Base-by-base conservation (phyloP, 2,888 invertebrate species). In the Plagodis pulveraria region DNA sequence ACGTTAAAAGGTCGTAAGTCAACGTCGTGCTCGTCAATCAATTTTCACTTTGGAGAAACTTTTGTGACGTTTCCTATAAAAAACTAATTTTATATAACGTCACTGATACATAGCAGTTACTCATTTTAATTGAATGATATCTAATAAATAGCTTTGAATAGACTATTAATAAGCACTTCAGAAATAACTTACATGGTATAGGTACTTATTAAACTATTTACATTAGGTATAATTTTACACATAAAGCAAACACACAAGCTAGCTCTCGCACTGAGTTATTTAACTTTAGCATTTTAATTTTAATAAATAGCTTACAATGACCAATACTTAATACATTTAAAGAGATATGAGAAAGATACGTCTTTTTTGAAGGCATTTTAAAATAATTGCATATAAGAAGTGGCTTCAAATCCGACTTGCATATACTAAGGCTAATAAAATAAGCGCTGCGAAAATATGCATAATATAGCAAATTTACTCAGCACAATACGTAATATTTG, bases 1-100 rank as follows among this genome's bases (percentile, higher is more conserved):
- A 53, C 62, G 54, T 53, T 65, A 35, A n/a, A 62, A 60, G 58
- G 66, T 69, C 56, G 65, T 53, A 67, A 62, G 61, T 61, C 48
- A 47, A 60, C 54, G 49, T 47, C 42, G 50, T 53, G 57, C 59
- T 58, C 47, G 54, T 55, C 49, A 51, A 45, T 51, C 35, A 34
- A 61, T 56, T 38, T 50, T 54, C 41, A 53, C 63, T 57, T 63
- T n/a, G 34, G 40, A 55, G 45, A 57, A 51, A 57, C 35, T 48
- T 10, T 50, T 61, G 46, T 57, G 57, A 59, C 62, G 57, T 58
- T 51, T 48, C 49, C 40, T 43, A 55, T 35, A 54, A 41, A 45
- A 48, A 54, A 50, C 42, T 51, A 52, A 57, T 57, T n/a, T n/a
- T n/a, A 50, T 51, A 47, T 62, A 40, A 56, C 33, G 58, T 50